Base-by-base conservation (phyloP, 2,888 invertebrate genomes). In the Branchellion lobata region DNA sequence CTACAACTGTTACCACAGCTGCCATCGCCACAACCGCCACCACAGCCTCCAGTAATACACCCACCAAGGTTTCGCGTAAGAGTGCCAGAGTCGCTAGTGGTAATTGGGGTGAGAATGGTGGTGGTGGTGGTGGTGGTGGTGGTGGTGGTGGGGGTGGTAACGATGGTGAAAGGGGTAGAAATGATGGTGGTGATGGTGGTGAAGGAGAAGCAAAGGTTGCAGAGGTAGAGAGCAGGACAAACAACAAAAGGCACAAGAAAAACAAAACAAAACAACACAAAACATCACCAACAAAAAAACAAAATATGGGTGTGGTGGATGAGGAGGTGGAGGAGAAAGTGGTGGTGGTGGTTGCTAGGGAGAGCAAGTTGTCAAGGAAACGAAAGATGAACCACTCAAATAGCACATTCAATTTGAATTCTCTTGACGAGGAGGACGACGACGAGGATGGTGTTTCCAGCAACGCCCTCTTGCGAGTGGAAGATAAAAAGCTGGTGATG, bases 291-390 rank as follows among this genome's bases (percentile, higher is more conserved):
- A 40, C 5, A 40, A 40, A 40, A 14, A 14, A 8, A 5, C 5
- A 40, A 14, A 14, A 8, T 40, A n/a, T n/a, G n/a, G 40, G 14
- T 5, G 40, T 14, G 40, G 8, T 14, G 8, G 8, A 5, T 8
- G 40, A 8, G 5, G 61, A 57, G 24, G n/a, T n/a, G n/a, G n/a
- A 40, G 40, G 40, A 8, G 8, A 40, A 40, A 14, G 40, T 40
- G 5, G 40, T 40, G 5, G 40, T 8, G 40, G 40, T 14, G 40
- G 8, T 14, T 14, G 8, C 40, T 8, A 14, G 3, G 5, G 61
- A 57, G 24, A 57, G 61, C 24, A 57, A 57, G 24, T 24, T 57
- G 24, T 57, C 61, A 57, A 57, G 61, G 61, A 57, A 57, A 57
- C 61, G 61, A 8, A 57, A 57, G 24, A 18, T 57, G 24, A n/a